A percentile compares a stretch with the other conserved stretches of the same genome.
phyloP scores from a whole-genome alignment of 2,797 vertebrate genomes.

The Tenualosa ilisha region DNA sequence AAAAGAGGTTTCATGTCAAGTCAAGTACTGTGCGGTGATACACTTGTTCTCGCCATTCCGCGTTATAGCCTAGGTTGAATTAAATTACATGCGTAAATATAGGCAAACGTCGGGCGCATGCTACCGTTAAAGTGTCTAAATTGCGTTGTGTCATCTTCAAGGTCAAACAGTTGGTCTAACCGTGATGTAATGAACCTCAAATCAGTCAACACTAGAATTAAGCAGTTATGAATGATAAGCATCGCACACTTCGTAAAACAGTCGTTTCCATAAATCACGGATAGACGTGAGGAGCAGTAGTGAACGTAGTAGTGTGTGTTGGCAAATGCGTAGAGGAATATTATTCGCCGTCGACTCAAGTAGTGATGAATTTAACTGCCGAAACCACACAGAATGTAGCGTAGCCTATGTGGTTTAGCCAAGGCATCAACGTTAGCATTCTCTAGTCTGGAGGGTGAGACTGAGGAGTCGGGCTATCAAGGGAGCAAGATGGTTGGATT shows the following conservation, averaged over 20 bases:
- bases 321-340: neutral
- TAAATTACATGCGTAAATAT: neutral
- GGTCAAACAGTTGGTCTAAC: neutral
- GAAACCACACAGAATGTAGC: neutral
- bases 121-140: neutral
- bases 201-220: neutral
- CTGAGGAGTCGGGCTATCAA: slow-evolving; percentile 22
- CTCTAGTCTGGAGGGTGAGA: slow-evolving; percentile 2
- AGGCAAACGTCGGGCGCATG: neutral
- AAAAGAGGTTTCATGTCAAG: neutral
- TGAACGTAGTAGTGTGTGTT: neutral
- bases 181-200: neutral
- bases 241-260: neutral
- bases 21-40: neutral
- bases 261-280: neutral
- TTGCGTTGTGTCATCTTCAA: neutral
- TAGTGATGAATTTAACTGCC: neutral
- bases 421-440: neutral
- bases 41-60: neutral
- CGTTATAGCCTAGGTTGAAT: neutral
- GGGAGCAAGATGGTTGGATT: slow-evolving; percentile 29
- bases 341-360: neutral
- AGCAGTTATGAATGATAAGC: neutral
- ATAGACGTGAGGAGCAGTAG: neutral
- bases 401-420: neutral